Percentiles rank a stretch among this genome's conserved stretches.
Evolutionary conservation across 2,888 invertebrate genomes (phyloP).

Genomic region (Cantharis flavilabris): DNA sequence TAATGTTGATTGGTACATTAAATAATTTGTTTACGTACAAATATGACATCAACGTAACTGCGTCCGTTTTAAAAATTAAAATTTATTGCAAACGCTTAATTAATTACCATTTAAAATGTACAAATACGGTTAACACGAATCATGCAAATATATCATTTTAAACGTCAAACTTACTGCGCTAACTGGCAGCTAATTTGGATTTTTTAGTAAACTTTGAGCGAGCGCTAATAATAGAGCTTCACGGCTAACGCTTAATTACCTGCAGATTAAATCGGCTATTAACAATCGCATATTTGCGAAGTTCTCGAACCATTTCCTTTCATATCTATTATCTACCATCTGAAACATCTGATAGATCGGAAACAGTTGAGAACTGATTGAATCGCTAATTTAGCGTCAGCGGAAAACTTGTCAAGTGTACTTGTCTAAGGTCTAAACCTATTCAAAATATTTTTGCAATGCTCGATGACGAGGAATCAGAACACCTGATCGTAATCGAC

Average conservation of each 20-base stretch:
- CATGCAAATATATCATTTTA: neutral
- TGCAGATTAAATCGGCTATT: neutral
- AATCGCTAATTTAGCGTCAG: neutral
- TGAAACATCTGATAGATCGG: neutral
- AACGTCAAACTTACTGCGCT: neutral
- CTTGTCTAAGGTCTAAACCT: too few relatives aligned
- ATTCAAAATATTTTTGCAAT: too few relatives aligned
- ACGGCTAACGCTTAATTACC: neutral
- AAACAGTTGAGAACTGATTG: neutral
- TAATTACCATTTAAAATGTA: conserved; percentile 5
- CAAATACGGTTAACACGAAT: neutral
- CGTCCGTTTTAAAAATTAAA: neutral
- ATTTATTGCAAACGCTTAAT: neutral
- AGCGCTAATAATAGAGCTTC: neutral
- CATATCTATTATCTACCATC: neutral
- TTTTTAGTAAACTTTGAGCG: neutral
- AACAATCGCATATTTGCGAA: neutral
- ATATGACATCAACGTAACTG: conserved; percentile 7
- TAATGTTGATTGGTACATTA: neutral
- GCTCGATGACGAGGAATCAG: too few relatives aligned
- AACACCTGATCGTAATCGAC: neutral
- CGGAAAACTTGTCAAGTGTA: neutral
- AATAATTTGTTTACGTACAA: conserved; percentile 12
- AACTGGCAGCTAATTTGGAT: neutral
- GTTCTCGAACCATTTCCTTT: neutral